phyloP scores from a whole-genome alignment of 2,797 vertebrate genomes.

The Hydrolagus colliei region DNA sequence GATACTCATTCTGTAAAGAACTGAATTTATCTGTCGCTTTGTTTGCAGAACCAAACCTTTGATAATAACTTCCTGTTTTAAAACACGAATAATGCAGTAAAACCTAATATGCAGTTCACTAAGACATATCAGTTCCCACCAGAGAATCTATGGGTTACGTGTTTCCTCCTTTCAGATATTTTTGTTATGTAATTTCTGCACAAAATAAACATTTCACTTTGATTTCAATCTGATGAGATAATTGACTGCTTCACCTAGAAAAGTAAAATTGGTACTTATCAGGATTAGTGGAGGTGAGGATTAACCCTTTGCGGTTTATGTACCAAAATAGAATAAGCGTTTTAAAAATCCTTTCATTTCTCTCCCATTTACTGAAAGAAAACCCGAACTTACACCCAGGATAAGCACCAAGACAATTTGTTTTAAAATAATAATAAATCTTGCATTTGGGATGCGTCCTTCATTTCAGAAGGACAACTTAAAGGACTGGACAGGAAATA shows the following conservation, averaged over 20 bases:
- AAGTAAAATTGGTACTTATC: background rate
- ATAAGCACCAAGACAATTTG: too few relatives aligned
- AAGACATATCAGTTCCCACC: background rate
- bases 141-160: background rate
- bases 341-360: background rate
- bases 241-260: background rate
- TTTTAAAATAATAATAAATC: too few relatives aligned
- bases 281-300: background rate
- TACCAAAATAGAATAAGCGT: background rate
- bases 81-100: conserved; percentile 30
- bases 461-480: too few relatives aligned
- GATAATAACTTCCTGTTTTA: conserved; percentile 29
- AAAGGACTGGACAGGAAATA: too few relatives aligned
- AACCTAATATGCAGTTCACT: background rate
- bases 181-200: background rate
- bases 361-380: background rate
- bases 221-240: conserved; percentile 19
- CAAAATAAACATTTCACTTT: conserved; percentile 12
- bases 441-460: too few relatives aligned
- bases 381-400: too few relatives aligned
- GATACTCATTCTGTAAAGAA: conserved; percentile 36
- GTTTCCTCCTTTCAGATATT: conserved; percentile 12
- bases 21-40: conserved; percentile 22
- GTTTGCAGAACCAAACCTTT: conserved; percentile 24
- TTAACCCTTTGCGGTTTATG: background rate